Conservation (phyloP, 2,113 vertebrate genomes). For the Chloebia gouldiae region DNA sequence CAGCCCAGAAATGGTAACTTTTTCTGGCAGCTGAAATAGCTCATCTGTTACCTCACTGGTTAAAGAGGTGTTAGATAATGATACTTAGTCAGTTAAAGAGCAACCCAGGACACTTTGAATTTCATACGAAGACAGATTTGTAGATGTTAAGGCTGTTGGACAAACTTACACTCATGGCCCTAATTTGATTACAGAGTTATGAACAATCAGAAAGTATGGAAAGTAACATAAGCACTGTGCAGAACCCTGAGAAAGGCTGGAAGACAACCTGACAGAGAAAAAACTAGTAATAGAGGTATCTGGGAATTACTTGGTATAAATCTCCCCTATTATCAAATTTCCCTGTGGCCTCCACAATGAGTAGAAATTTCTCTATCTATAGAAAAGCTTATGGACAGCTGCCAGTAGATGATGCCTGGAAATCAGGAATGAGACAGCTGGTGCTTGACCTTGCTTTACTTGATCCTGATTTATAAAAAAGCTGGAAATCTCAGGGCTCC, state of each 20-base stretch:
- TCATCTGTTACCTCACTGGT: not conserved
- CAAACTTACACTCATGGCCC: not conserved
- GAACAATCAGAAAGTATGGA: not conserved
- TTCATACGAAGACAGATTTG: not conserved
- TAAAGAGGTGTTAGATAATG: conserved; percentile 29
- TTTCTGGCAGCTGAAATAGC: not conserved
- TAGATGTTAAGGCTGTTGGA: not conserved
- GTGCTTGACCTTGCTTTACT: conserved; percentile 28
- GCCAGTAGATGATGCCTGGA: conserved; percentile 42
- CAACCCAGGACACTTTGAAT: not conserved
- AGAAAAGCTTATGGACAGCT: conserved; percentile 42
- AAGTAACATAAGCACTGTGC: not conserved
- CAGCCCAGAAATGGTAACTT: not conserved
- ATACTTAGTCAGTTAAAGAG: not conserved
- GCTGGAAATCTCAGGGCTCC: conserved; percentile 12
- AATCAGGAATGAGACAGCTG: conserved; percentile 49
- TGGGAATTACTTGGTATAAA: not conserved
- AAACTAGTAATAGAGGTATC: not conserved
- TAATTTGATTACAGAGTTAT: not conserved
- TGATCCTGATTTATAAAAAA: conserved; percentile 19
- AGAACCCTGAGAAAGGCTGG: not conserved
- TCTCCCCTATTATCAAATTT: conserved; percentile 29
- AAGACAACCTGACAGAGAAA: not conserved
- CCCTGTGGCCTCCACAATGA: not conserved
- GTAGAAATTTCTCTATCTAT: conserved; percentile 44